A percentile compares a stretch with the other conserved stretches of the same genome.
These are phyloP conservation scores for Anoncus sp. DNA, from an alignment of 2,888 invertebrate species.

Conservation along the genomic window DNA sequence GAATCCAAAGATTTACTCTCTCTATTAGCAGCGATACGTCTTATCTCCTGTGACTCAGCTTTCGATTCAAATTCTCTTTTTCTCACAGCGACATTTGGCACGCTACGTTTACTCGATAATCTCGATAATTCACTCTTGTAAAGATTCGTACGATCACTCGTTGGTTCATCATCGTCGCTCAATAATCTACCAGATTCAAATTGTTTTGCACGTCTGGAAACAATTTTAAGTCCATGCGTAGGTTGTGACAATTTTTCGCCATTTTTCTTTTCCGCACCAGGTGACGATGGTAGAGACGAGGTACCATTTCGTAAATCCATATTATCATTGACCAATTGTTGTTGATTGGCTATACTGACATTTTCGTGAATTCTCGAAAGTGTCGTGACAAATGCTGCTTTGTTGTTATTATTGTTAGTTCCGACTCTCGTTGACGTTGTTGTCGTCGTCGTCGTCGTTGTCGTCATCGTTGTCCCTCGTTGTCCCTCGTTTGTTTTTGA, in stretches of 20 bases:
- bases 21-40: constrained; percentile 81
- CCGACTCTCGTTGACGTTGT: constrained; percentile 29
- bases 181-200: constrained; percentile 88
- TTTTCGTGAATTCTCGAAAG: constrained; percentile 88
- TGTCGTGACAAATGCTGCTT: constrained; percentile 85
- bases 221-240: constrained; percentile 86
- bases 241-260: constrained; percentile 79
- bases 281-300: constrained; percentile 79
- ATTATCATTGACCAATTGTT: constrained; percentile 29
- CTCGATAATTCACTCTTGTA: constrained; percentile 88
- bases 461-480: constrained; percentile 55
- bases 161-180: constrained; percentile 84
- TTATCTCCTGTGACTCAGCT: constrained; percentile 82
- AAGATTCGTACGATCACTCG: constrained; percentile 87
- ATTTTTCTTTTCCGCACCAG: constrained; percentile 79
- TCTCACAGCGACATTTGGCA: constrained; percentile 90
- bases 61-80: constrained; percentile 90
- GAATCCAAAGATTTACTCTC: constrained; percentile 86
- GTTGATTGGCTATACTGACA: constrained; percentile 76
- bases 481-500: constrained; percentile 56
- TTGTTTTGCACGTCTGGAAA: constrained; percentile 89
- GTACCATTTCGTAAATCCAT: constrained; percentile 83
- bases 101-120: constrained; percentile 88
- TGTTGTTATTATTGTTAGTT: constrained; percentile 65
- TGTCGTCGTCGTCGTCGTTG: constrained; percentile 50